Conservation (phyloP, 2,113 vertebrate genomes). For the Aepyceros melampus region DNA sequence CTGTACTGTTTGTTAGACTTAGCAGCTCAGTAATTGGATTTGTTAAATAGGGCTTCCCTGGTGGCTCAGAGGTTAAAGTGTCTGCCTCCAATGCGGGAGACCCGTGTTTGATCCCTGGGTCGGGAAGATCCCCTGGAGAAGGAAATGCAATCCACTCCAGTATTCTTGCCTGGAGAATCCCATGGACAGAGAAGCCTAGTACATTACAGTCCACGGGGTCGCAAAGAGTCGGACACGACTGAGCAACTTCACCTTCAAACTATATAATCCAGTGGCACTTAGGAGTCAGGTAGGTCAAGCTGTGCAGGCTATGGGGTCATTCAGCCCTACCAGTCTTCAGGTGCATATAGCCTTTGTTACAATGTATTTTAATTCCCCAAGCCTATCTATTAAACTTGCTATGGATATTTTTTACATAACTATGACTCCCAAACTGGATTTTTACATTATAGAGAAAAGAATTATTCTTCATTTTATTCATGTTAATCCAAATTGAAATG, state of each 20-base stretch:
- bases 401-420: not conserved
- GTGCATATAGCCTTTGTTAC: not conserved
- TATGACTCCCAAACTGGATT: not conserved
- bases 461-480: not conserved
- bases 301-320: not conserved
- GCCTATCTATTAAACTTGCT: not conserved
- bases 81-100: too few relatives aligned
- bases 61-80: too few relatives aligned
- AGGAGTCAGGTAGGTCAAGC: not conserved
- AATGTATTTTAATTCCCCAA: not conserved
- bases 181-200: too few relatives aligned
- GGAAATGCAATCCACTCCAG: too few relatives aligned
- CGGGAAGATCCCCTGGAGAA: too few relatives aligned
- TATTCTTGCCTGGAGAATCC: too few relatives aligned
- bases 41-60: too few relatives aligned
- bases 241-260: too few relatives aligned
- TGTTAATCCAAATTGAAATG: not conserved
- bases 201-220: too few relatives aligned
- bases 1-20: not conserved
- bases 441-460: not conserved
- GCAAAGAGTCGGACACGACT: too few relatives aligned
- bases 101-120: too few relatives aligned
- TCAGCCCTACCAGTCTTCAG: not conserved
- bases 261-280: not conserved
- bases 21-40: not conserved